Evolutionary conservation across 2,888 invertebrate genomes (phyloP).

Genomic region (Saturnia japonica): DNA sequence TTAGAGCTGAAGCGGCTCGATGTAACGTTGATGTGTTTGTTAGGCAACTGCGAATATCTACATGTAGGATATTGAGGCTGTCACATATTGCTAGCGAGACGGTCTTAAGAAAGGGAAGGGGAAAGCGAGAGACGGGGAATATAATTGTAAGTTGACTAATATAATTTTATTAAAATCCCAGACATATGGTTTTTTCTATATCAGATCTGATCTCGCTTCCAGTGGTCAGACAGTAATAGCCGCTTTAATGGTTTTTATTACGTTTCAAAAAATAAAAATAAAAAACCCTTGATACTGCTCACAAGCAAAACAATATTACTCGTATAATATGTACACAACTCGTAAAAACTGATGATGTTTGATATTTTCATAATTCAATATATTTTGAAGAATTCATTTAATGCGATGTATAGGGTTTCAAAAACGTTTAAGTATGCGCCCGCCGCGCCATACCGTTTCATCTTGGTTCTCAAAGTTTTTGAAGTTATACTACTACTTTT

Average conservation of each 20-base stretch:
- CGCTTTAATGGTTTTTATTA: neutral
- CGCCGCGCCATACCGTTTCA: conserved; percentile 40
- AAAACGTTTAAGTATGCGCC: conserved; percentile 62
- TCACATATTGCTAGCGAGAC: no score
- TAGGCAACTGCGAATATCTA: no score
- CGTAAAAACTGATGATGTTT: conserved; percentile 14
- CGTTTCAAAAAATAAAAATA: neutral
- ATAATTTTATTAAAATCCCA: neutral
- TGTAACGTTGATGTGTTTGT: no score
- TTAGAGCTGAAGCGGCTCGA: no score
- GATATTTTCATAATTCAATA: conserved; percentile 21
- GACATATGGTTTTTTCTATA: neutral
- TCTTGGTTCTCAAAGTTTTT: conserved; percentile 47
- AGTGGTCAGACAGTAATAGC: neutral
- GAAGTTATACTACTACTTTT: no score
- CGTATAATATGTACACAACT: neutral
- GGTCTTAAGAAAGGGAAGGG: no score
- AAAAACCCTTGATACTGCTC: neutral
- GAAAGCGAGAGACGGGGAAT: no score
- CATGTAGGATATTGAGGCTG: no score
- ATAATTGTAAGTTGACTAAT: neutral
- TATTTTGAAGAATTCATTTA: conserved; percentile 18
- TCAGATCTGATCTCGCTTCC: neutral
- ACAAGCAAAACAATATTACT: conserved; percentile 5
- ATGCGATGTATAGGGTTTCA: conserved; percentile 57